Evolutionary conservation across 2,888 invertebrate genomes (phyloP).

Genomic region (Drosophila maculinotata): DNA sequence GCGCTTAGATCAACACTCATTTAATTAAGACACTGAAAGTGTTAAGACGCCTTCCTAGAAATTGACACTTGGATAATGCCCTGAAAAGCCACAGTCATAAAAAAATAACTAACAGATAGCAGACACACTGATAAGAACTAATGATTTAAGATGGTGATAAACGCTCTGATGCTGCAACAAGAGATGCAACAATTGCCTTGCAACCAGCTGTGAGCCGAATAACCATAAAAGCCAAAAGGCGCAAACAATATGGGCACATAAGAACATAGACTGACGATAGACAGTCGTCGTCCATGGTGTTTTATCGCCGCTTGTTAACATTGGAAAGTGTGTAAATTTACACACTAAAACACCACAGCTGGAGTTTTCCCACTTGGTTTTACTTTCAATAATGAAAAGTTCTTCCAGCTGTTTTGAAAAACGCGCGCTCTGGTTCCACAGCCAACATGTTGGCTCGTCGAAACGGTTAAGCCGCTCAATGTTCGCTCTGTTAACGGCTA

Average conservation of each 20-base stretch:
- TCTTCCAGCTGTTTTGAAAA: slow-evolving; percentile 20
- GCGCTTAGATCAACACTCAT: slow-evolving; percentile 26
- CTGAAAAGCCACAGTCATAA: slow-evolving; percentile 34
- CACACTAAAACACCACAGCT: slow-evolving; percentile 60
- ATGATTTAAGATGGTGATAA: slow-evolving; percentile 66
- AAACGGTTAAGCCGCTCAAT: slow-evolving; percentile 41
- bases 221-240: slow-evolving; percentile 51
- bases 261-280: slow-evolving; percentile 17
- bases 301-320: slow-evolving; percentile 71
- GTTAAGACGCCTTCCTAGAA: slow-evolving; percentile 66
- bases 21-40: slow-evolving; percentile 70
- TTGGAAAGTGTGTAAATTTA: slow-evolving; percentile 76
- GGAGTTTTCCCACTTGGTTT: slow-evolving; percentile 48
- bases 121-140: slow-evolving; percentile 55
- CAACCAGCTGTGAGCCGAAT: slow-evolving; percentile 36
- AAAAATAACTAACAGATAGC: slow-evolving; percentile 40
- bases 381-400: slow-evolving; percentile 65
- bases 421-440: slow-evolving; percentile 33
- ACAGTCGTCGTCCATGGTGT: slow-evolving; percentile 36
- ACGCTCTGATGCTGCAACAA: slow-evolving; percentile 44
- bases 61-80: slow-evolving; percentile 44
- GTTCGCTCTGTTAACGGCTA: slow-evolving; percentile 23
- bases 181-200: slow-evolving; percentile 36
- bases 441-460: slow-evolving; percentile 38
- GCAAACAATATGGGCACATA: slow-evolving; percentile 26